These are phyloP conservation scores for Drosophila recens DNA, from an alignment of 2,888 invertebrate species.

Conservation along the genomic window DNA sequence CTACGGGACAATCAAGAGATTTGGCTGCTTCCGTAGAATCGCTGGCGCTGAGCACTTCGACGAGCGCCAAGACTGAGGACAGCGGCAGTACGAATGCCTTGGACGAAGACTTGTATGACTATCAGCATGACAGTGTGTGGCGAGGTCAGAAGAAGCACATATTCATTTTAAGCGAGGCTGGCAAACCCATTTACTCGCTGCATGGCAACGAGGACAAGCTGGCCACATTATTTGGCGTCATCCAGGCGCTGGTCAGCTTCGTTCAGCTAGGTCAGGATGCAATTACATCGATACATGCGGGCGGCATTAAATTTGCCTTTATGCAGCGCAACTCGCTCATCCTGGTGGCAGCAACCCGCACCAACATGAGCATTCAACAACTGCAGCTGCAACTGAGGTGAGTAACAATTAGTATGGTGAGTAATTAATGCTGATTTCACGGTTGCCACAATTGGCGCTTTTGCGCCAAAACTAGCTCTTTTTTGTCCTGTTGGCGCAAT, in stretches of 20 bases:
- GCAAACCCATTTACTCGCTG: slow-evolving; percentile 98
- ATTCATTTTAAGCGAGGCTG: slow-evolving; percentile 97
- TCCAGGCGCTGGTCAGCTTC: slow-evolving; percentile 96
- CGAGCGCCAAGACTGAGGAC: slow-evolving; percentile 67
- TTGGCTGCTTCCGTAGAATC: slow-evolving; percentile 80
- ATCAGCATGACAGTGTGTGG: slow-evolving; percentile 90
- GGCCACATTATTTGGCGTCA: slow-evolving; percentile 96
- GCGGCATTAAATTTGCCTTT: slow-evolving; percentile 95
- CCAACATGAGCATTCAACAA: slow-evolving; percentile 93
- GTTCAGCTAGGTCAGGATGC: slow-evolving; percentile 93
- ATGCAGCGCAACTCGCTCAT: slow-evolving; percentile 95
- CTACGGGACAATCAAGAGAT: slow-evolving; percentile 69
- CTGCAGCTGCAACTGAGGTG: slow-evolving; percentile 94
- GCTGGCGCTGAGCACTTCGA: slow-evolving; percentile 68
- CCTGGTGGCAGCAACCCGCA: slow-evolving; percentile 94
- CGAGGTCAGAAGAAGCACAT: slow-evolving; percentile 94
- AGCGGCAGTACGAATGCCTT: slow-evolving; percentile 79
- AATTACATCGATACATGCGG: slow-evolving; percentile 93
- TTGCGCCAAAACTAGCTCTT: too few species aligned
- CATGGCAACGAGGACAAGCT: slow-evolving; percentile 97
- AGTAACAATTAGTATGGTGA: slow-evolving; percentile 77
- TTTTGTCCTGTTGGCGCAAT: too few species aligned
- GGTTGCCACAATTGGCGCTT: too few species aligned
- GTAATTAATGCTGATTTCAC: not conserved
- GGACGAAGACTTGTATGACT: slow-evolving; percentile 88